phyloP scores from a whole-genome alignment of 2,113 vertebrate genomes.

The Cranoglanis bouderius region DNA sequence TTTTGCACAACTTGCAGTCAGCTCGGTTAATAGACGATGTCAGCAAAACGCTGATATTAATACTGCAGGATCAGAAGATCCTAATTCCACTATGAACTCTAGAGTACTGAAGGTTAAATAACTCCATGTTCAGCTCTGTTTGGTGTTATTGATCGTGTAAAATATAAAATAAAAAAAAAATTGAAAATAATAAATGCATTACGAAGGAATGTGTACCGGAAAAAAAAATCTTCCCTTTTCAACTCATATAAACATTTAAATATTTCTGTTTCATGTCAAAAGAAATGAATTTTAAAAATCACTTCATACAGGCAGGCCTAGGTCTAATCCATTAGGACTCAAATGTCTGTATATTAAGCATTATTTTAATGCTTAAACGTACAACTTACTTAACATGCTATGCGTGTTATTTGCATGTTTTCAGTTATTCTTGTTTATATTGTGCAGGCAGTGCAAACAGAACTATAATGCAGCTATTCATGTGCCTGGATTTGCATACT shows the following conservation, averaged over 20 bases:
- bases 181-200: neutral
- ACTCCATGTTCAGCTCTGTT: neutral
- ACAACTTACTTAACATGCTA: neutral
- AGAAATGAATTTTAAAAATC: neutral
- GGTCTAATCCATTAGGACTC: neutral
- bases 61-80: neutral
- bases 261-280: neutral
- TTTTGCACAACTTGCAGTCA: neutral
- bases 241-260: no score
- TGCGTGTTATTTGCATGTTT: neutral
- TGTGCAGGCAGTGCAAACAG: neutral
- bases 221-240: neutral
- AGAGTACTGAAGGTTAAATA: neutral
- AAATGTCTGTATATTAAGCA: neutral
- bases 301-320: neutral
- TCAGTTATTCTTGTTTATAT: neutral
- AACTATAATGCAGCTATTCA: neutral
- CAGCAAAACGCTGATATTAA: conserved; percentile 21
- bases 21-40: neutral
- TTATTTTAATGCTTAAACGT: neutral
- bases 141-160: neutral
- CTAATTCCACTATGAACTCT: conserved; percentile 7
- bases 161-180: no score
- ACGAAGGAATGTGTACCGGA: neutral
- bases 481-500: neutral